Conservation (phyloP, 2,797 vertebrate species). For the Acrossocheilus fasciatus region DNA sequence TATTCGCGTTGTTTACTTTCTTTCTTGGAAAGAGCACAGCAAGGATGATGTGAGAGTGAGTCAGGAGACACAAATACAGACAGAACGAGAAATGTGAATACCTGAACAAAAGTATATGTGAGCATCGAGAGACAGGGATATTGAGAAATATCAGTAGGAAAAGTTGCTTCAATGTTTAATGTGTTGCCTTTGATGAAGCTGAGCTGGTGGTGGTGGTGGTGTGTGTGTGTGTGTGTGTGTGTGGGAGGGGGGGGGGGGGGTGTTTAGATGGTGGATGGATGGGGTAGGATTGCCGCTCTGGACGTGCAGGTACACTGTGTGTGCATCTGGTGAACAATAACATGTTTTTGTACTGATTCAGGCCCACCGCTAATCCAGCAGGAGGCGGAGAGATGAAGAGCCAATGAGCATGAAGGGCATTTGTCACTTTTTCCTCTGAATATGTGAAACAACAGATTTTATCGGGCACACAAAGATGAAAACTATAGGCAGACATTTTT, state of each 20-base stretch:
- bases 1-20: conserved; percentile 27
- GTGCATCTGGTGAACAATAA: conserved; percentile 55
- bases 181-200: conserved; percentile 43
- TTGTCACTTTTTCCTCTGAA: conserved; percentile 19
- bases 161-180: conserved; percentile 48
- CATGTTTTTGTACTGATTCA: conserved; percentile 57
- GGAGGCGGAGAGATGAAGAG: conserved; percentile 28
- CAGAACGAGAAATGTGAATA: background rate
- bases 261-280: background rate
- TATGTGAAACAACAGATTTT: conserved; percentile 35
- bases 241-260: background rate
- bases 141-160: background rate
- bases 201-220: conserved; percentile 25
- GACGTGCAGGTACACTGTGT: conserved; percentile 29
- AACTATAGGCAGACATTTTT: conserved; percentile 16
- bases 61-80: conserved; percentile 11
- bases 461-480: background rate
- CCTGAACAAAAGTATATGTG: background rate
- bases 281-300: background rate
- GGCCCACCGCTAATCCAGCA: conserved; percentile 36
- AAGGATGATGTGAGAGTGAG: conserved; percentile 11
- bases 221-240: background rate
- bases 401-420: conserved; percentile 28
- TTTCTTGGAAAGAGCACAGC: conserved; percentile 35
- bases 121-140: background rate